These are phyloP conservation scores for Nycteola revayana DNA, from an alignment of 2,888 invertebrate species.

Conservation along the genomic window DNA sequence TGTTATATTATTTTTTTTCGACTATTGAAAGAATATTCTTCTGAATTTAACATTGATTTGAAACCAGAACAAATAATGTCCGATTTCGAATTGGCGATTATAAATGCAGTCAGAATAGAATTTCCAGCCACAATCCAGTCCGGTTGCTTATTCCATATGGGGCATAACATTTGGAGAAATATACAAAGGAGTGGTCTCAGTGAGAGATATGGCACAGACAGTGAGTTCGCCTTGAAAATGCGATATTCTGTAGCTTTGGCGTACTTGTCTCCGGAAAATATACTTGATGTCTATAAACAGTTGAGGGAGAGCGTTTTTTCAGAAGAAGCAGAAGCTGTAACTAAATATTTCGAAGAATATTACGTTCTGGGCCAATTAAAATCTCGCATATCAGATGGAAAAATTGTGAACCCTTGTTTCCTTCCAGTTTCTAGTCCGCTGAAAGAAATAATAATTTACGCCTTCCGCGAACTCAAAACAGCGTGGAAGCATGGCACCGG, in stretches of 20 bases:
- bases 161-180: slow-evolving; percentile 5
- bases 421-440: too few relatives aligned
- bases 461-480: too few relatives aligned
- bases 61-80: not conserved
- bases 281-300: not conserved
- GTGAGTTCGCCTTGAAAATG: slow-evolving; percentile 1
- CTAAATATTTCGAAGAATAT: not conserved
- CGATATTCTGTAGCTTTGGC: slow-evolving; percentile 1
- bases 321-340: not conserved
- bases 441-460: too few relatives aligned
- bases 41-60: too few relatives aligned
- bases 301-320: not conserved
- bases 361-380: slow-evolving; percentile 1
- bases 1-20: too few relatives aligned
- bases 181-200: slow-evolving; percentile 2
- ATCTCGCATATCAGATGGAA: too few relatives aligned
- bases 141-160: slow-evolving; percentile 3
- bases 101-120: slow-evolving; percentile 5
- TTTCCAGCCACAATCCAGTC: slow-evolving; percentile 6
- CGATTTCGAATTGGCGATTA: slow-evolving; percentile 7
- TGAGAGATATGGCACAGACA: not conserved
- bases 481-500: too few relatives aligned
- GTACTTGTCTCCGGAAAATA: not conserved
- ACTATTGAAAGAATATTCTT: too few relatives aligned
- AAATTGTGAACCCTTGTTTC: too few relatives aligned